A percentile compares a stretch with the other conserved stretches of the same genome.
Conservation (phyloP, 2,888 invertebrate species). For the Syrphus vitripennis region DNA sequence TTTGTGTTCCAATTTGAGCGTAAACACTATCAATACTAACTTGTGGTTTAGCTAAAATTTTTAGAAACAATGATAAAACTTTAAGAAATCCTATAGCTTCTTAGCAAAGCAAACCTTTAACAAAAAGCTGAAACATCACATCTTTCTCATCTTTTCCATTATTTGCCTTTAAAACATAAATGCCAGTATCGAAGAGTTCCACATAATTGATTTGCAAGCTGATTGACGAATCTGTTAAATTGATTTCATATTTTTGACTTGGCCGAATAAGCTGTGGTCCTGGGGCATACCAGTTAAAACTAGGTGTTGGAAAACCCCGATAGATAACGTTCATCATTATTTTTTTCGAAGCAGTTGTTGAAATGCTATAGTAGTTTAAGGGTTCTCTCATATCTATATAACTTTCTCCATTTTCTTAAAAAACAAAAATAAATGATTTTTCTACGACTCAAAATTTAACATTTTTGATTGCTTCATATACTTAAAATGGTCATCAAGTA, state of each 20-base stretch:
- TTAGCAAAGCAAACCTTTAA: conserved; percentile 80
- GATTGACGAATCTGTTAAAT: conserved; percentile 74
- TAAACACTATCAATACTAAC: conserved; percentile 79
- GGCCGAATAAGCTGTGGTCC: conserved; percentile 76
- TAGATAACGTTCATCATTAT: conserved; percentile 83
- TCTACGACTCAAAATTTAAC: background rate
- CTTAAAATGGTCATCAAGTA: conserved; percentile 76
- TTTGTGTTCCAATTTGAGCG: conserved; percentile 80
- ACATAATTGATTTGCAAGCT: conserved; percentile 82
- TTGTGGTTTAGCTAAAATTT: conserved; percentile 82
- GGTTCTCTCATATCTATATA: conserved; percentile 79
- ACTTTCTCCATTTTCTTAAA: conserved; percentile 75
- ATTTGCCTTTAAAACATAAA: conserved; percentile 83
- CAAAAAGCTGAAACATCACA: conserved; percentile 82
- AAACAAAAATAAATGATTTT: background rate
- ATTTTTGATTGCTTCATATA: conserved; percentile 66
- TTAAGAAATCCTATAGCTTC: conserved; percentile 78
- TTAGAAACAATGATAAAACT: conserved; percentile 78
- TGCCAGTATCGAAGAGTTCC: conserved; percentile 83
- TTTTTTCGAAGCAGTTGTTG: conserved; percentile 76
- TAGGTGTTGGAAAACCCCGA: conserved; percentile 83
- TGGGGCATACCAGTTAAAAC: conserved; percentile 82
- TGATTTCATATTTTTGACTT: conserved; percentile 75
- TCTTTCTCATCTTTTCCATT: conserved; percentile 81
- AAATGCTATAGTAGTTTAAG: conserved; percentile 75